Conservation (phyloP, 2,113 vertebrate genomes). For the Forbesichthys papilliferus region DNA sequence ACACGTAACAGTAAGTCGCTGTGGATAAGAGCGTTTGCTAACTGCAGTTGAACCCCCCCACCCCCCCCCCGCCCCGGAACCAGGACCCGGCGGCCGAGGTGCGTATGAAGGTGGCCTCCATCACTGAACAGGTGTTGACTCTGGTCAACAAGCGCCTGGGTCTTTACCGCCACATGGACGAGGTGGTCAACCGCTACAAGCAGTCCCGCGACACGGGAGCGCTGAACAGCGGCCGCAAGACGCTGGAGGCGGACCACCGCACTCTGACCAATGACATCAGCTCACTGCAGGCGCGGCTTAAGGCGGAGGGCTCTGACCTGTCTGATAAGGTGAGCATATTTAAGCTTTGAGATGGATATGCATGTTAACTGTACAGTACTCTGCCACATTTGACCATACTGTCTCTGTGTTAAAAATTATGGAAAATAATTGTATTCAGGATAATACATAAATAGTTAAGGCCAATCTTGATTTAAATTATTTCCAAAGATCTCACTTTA, state of each 20-base stretch:
- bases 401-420: no score
- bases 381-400: no score
- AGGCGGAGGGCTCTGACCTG: slow-evolving; percentile 92
- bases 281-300: slow-evolving; percentile 89
- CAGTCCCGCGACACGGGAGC: slow-evolving; percentile 90
- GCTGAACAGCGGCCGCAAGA: slow-evolving; percentile 89
- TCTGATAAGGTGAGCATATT: slow-evolving; percentile 86
- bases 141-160: slow-evolving; percentile 95
- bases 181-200: slow-evolving; percentile 96
- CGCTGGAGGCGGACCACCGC: slow-evolving; percentile 91
- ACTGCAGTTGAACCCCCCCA: neutral
- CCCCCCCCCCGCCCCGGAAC: neutral
- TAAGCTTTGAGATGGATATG: neutral
- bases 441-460: no score
- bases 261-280: slow-evolving; percentile 86
- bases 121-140: slow-evolving; percentile 96
- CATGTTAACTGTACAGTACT: no score
- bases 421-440: no score
- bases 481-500: no score
- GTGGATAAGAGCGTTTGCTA: neutral
- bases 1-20: neutral
- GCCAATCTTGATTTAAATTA: no score
- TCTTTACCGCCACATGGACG: slow-evolving; percentile 94
- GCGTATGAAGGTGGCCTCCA: slow-evolving; percentile 97
- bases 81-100: slow-evolving; percentile 97